Evolutionary conservation across 1,140 invertebrate genomes (phyloP), one percentile per base, ranked within the genome.

Genomic region (Drosophila neocordata): DNA sequence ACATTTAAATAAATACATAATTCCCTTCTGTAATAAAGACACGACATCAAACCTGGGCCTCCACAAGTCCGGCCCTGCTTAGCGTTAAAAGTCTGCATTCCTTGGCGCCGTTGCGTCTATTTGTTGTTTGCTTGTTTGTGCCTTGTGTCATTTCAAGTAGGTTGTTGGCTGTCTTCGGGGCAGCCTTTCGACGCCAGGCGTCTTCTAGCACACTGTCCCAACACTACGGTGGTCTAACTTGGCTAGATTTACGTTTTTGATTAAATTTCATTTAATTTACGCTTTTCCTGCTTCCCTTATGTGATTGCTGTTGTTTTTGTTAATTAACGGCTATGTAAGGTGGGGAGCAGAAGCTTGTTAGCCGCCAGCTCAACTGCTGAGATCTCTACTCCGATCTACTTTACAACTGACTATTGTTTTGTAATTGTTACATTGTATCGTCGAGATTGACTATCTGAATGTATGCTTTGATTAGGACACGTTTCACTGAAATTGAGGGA

Each of bases 251-350:
- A 84, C 81, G 81, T 74, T 84, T 84, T 84, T 84, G 81, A 84
- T 85, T 84, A 84, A 84, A 84, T 84, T 85, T 85, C 61, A 68
- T 84, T 84, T 85, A 84, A 83, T 85, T 84, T 84, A 77, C 69
- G 80, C 81, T 84, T 79, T 81, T 60, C 51, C 35, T 68, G n/a
- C 24, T 57, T 13, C 65, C 44, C 18, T 63, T 48, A 31, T 77
- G 55, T 52, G 69, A 62, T 64, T 62, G 59, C 73, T 72, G 63
- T 64, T 76, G 37, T 67, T 70, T 35, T 72, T 71, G 67, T 70
- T 85, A 84, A 84, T 85, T 84, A 84, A 74, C 64, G 64, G 48
- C 55, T 56, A 44, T 67, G 71, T n/a, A n/a, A n/a, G n/a, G n/a
- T n/a, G n/a, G n/a, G n/a, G n/a, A n/a, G n/a, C n/a, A n/a, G n/a